These are phyloP conservation scores for Chromoteleia sp. DNA, from an alignment of 2,888 invertebrate species.

Conservation along the genomic window DNA sequence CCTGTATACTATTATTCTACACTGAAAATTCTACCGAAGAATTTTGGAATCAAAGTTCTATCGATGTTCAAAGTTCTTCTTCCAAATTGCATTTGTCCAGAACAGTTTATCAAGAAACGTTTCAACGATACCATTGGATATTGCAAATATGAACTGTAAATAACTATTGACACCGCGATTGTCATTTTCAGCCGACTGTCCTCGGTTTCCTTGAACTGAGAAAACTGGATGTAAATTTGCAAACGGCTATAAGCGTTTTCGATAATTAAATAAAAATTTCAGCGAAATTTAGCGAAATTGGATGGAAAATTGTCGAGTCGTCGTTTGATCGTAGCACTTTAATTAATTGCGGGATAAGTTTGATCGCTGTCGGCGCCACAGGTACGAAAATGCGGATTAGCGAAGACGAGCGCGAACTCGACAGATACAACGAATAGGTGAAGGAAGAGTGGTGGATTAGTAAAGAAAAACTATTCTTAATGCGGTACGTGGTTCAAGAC, in stretches of 20 bases:
- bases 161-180: not conserved
- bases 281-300: not conserved
- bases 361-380: conserved; percentile 43
- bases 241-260: conserved; percentile 8
- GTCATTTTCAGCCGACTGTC: not conserved
- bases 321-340: conserved; percentile 49
- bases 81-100: too few species aligned
- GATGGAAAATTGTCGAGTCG: conserved; percentile 32
- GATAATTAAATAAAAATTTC: conserved; percentile 1
- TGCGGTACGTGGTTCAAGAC: conserved; percentile 70
- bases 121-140: too few species aligned
- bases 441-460: conserved; percentile 29
- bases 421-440: conserved; percentile 65
- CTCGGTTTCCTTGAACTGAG: not conserved
- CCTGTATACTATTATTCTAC: too few species aligned
- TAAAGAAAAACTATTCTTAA: conserved; percentile 57
- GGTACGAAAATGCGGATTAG: conserved; percentile 39
- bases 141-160: conserved; percentile 30
- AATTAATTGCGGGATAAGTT: conserved; percentile 44
- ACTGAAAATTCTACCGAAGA: too few species aligned
- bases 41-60: too few species aligned
- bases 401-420: conserved; percentile 47
- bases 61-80: too few species aligned
- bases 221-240: not conserved
- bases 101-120: too few species aligned